Evolutionary conservation across 2,113 vertebrate species (phyloP), one percentile per base, ranked within the genome.

Genomic region (Stomatorhinus ivindoensis): DNA sequence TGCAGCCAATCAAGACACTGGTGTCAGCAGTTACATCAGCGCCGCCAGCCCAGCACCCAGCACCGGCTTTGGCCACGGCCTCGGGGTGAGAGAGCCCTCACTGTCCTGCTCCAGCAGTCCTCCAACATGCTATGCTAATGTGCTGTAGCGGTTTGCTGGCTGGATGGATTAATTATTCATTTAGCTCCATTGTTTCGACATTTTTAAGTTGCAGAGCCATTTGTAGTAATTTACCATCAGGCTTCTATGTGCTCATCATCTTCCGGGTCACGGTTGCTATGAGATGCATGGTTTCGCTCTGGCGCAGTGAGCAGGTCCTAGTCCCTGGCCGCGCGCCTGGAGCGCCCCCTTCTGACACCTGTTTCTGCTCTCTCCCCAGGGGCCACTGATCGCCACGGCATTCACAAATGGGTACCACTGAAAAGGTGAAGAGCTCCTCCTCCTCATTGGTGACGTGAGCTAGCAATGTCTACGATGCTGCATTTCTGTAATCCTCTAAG

Each of bases 391-490:
- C 93, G 98, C 98, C 92, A 99, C 98, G 92, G 98, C 98, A 93
- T 99, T 99, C 94, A 99, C 98, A 94, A 99, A 99, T 90, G 98
- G 98, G 93, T 99, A 99, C 95, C 98, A 99, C 96, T 99, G 97
- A 99, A 92, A 91, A 19, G 1, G 92, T 91, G 31, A 93, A 93
- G 92, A 61, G 0, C 42, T 47, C 44, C 19, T 27, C 5, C 7
- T 27, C 2, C 15, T 31, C 58, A 44, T 76, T 76, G 48, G 46
- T 48, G 55, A 39, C 35, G 19, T 2, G 0, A 69, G 61, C 3
- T 3, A 31, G 15, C 9, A 15, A 17, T 53, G 46, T 31, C 19
- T 8, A 31, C 13, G 17, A 15, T n/a, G 3, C 46, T 50, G 53
- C 48, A 17, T 51, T 86, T 86, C n/a, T 15, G 27, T 86, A 5